Percentiles rank a stretch among this genome's conserved stretches.
Conservation (phyloP, 2,888 invertebrate species). For the Carcina quercana region DNA sequence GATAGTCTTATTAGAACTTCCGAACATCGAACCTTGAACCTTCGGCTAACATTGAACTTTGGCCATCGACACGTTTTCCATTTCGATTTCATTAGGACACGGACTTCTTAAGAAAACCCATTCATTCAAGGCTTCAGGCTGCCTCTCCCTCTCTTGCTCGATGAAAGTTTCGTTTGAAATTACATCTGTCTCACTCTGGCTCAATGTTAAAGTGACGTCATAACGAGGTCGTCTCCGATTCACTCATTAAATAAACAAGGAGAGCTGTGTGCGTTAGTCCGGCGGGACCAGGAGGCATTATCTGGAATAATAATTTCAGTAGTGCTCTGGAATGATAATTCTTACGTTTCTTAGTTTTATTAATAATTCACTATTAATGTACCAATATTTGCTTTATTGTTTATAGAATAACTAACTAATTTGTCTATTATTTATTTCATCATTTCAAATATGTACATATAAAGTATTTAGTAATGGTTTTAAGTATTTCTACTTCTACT, state of each 20-base stretch:
- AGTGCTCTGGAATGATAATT: too few relatives aligned
- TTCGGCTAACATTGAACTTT: slow-evolving; percentile 28
- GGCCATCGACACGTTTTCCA: slow-evolving; percentile 34
- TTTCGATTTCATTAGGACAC: slow-evolving; percentile 50
- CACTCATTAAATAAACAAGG: slow-evolving; percentile 72
- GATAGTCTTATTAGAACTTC: too few relatives aligned
- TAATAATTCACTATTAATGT: too few relatives aligned
- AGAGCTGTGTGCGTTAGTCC: slow-evolving; percentile 30
- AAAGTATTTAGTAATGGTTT: too few relatives aligned
- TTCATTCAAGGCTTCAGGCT: slow-evolving; percentile 54
- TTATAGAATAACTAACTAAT: too few relatives aligned
- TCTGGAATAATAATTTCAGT: too few relatives aligned
- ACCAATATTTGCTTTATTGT: too few relatives aligned
- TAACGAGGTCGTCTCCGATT: slow-evolving; percentile 64
- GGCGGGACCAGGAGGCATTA: slow-evolving; percentile 17
- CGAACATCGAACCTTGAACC: too few relatives aligned
- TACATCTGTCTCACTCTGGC: slow-evolving; percentile 34
- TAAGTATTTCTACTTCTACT: too few relatives aligned
- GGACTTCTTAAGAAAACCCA: slow-evolving; percentile 50
- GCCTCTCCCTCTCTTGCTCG: slow-evolving; percentile 28
- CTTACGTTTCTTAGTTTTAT: too few relatives aligned
- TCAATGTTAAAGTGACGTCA: slow-evolving; percentile 58
- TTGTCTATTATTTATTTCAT: too few relatives aligned
- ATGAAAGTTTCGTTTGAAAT: slow-evolving; percentile 17
- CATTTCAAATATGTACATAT: too few relatives aligned